Conservation (phyloP, 2,113 vertebrate species). For the Corynorhinus townsendii region DNA sequence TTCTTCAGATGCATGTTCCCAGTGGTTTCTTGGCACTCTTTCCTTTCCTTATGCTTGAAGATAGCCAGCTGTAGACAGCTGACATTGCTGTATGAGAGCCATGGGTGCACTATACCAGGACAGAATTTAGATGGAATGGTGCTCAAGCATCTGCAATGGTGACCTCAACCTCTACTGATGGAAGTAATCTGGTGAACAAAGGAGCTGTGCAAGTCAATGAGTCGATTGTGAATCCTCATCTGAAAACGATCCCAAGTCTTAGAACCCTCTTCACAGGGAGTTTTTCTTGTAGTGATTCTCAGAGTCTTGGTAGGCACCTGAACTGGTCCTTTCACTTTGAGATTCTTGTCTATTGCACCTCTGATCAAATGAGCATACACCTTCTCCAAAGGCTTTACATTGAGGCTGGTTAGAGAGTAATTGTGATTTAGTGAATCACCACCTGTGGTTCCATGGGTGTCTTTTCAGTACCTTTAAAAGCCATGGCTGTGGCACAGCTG, state of each 20-base stretch:
- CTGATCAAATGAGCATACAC: not conserved
- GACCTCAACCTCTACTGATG: not conserved
- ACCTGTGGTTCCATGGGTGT: not conserved
- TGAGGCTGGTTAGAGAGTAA: not conserved
- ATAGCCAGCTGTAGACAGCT: not conserved
- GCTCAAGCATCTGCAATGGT: not conserved
- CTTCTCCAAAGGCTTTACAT: not conserved
- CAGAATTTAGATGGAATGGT: not conserved
- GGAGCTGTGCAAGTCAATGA: not conserved
- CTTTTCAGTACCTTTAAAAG: not conserved
- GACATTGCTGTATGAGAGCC: not conserved
- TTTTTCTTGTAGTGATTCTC: not conserved
- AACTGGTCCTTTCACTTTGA: not conserved
- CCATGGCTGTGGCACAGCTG: not conserved
- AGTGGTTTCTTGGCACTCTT: not conserved
- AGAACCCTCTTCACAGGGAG: not conserved
- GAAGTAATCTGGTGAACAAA: not conserved
- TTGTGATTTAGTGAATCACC: not conserved
- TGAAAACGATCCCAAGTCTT: not conserved
- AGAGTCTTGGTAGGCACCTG: not conserved
- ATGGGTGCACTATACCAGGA: not conserved
- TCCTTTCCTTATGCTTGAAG: not conserved
- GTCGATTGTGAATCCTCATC: not conserved
- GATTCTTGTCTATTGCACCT: not conserved
- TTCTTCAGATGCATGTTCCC: constrained; percentile 11